Percentiles rank a stretch among this genome's conserved stretches.
Evolutionary conservation across 2,888 invertebrate genomes (phyloP).

Genomic region (Dicranocentrus wangi): DNA sequence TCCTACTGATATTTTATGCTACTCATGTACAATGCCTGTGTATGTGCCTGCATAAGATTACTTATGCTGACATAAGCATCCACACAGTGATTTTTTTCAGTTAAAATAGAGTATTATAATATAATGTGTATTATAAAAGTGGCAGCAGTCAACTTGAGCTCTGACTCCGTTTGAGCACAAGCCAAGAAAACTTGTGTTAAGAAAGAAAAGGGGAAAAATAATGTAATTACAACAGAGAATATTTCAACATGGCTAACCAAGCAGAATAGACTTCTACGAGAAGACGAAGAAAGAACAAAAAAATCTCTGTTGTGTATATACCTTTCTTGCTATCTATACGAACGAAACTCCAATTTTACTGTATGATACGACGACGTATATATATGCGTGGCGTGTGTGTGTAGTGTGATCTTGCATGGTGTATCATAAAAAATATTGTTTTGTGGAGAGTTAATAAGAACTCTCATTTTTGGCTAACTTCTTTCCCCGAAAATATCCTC

Average conservation of each 20-base stretch:
- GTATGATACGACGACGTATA: too few relatives aligned
- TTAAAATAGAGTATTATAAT: background rate
- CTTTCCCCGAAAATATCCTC: too few relatives aligned
- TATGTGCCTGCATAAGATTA: too few relatives aligned
- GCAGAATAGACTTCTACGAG: constrained; percentile 54
- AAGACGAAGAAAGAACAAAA: constrained; percentile 39
- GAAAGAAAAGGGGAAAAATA: constrained; percentile 60
- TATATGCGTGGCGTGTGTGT: too few relatives aligned
- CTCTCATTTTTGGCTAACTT: background rate
- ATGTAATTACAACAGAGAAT: constrained; percentile 66
- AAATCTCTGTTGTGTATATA: constrained; percentile 6
- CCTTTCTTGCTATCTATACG: too few relatives aligned
- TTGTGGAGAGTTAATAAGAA: background rate
- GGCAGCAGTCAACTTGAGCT: constrained; percentile 43
- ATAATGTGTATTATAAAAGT: constrained; percentile 30
- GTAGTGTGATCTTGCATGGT: too few relatives aligned
- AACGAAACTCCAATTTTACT: too few relatives aligned
- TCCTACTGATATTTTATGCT: too few relatives aligned
- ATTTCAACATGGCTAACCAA: constrained; percentile 69
- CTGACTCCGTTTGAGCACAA: constrained; percentile 60
- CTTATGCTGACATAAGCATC: constrained; percentile 30
- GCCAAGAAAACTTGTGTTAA: constrained; percentile 63
- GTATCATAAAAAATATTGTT: background rate
- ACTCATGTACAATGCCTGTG: too few relatives aligned
- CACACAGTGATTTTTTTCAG: constrained; percentile 33